Evolutionary conservation across 2,888 invertebrate genomes (phyloP).

Genomic region (Melieria picta): DNA sequence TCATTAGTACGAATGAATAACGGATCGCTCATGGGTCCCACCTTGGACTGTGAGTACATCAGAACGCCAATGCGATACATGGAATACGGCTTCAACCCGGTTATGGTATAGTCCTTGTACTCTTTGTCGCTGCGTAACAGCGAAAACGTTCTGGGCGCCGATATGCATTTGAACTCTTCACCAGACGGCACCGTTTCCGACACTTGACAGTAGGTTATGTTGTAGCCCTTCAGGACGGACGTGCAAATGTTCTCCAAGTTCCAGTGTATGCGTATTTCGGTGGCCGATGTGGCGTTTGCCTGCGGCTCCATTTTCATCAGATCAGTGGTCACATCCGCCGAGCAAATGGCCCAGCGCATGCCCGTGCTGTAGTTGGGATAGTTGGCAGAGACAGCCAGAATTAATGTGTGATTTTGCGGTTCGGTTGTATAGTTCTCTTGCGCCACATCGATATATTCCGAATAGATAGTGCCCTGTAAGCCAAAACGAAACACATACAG

Average conservation of each 20-base stretch:
- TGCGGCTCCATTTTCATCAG: slow-evolving; percentile 48
- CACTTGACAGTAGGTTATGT: slow-evolving; percentile 77
- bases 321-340: slow-evolving; percentile 44
- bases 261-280: slow-evolving; percentile 74
- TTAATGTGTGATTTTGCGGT: slow-evolving; percentile 68
- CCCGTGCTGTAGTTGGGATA: slow-evolving; percentile 76
- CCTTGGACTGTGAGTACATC: slow-evolving; percentile 69
- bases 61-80: slow-evolving; percentile 77
- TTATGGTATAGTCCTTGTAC: slow-evolving; percentile 66
- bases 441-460: slow-evolving; percentile 67
- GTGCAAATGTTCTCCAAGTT: slow-evolving; percentile 78
- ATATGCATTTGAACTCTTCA: slow-evolving; percentile 19
- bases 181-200: slow-evolving; percentile 45
- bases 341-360: slow-evolving; percentile 83
- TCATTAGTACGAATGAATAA: slow-evolving; percentile 75
- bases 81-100: slow-evolving; percentile 76
- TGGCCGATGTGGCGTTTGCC: slow-evolving; percentile 41
- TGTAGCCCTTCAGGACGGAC: slow-evolving; percentile 76
- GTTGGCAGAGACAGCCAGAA: slow-evolving; percentile 83
- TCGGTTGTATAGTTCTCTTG: slow-evolving; percentile 59
- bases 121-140: slow-evolving; percentile 34
- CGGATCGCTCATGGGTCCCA: slow-evolving; percentile 69
- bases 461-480: slow-evolving; percentile 70
- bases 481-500: background rate
- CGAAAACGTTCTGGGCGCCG: slow-evolving; percentile 14